Conservation (phyloP, 2,888 invertebrate species). For the Orthosia cruda region DNA sequence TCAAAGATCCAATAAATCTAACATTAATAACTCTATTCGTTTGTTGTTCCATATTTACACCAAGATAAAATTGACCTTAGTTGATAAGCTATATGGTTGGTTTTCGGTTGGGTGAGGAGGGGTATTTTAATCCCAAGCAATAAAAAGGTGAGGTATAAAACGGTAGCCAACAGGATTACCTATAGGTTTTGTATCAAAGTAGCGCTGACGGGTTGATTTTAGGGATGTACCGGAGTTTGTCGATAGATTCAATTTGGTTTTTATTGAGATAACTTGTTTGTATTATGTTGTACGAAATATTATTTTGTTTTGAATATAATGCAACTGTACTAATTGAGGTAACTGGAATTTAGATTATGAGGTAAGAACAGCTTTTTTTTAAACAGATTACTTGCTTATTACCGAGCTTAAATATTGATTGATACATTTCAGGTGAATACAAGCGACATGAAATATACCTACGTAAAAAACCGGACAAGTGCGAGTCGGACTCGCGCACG, state of each 20-base stretch:
- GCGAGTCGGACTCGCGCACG: too few species aligned
- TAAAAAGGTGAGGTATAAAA: conserved; percentile 84
- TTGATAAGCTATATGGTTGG: conserved; percentile 34
- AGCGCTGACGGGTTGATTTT: conserved; percentile 80
- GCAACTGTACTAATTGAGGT: not conserved
- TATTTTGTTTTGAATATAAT: not conserved
- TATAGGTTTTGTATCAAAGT: conserved; percentile 83
- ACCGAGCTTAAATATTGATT: too few species aligned
- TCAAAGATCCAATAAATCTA: conserved; percentile 84
- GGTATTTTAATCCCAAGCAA: conserved; percentile 79
- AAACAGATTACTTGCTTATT: too few species aligned
- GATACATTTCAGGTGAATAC: too few species aligned
- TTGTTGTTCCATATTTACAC: conserved; percentile 67
- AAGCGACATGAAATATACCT: too few species aligned
- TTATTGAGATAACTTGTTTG: not conserved
- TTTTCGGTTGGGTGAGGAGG: conserved; percentile 21
- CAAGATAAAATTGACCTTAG: conserved; percentile 52
- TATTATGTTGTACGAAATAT: not conserved
- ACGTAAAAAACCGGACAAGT: too few species aligned
- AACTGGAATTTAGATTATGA: too few species aligned
- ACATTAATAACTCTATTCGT: conserved; percentile 84
- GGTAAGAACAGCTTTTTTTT: too few species aligned
- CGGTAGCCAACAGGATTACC: conserved; percentile 90
- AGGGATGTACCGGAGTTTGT: conserved; percentile 67
- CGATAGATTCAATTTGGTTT: conserved; percentile 34